phyloP scores from a whole-genome alignment of 1,140 invertebrate species.

The Lanistes nyassanus region DNA sequence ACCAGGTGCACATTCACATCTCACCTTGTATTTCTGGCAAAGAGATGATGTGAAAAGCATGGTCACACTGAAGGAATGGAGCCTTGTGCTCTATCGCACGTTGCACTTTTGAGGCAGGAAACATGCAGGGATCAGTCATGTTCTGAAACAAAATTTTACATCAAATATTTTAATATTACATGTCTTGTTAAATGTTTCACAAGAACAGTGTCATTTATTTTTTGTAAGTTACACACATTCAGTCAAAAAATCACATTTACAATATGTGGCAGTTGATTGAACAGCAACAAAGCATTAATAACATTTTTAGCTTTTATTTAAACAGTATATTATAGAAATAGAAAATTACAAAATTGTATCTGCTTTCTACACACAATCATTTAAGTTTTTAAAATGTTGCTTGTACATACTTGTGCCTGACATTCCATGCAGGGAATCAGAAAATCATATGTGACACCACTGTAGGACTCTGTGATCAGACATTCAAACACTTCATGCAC shows the following conservation, averaged over 20 bases:
- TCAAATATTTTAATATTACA: too few relatives aligned
- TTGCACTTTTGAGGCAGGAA: slow-evolving; percentile 53
- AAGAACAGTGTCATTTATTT: too few relatives aligned
- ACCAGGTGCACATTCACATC: neutral
- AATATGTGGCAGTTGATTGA: too few relatives aligned
- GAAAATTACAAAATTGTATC: too few relatives aligned
- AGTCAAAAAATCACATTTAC: too few relatives aligned
- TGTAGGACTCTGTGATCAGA: slow-evolving; percentile 61
- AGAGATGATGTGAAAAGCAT: slow-evolving; percentile 61
- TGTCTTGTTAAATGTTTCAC: too few relatives aligned
- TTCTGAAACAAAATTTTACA: slow-evolving; percentile 27
- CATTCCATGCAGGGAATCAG: slow-evolving; percentile 63
- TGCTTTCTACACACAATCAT: too few relatives aligned
- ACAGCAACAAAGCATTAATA: too few relatives aligned
- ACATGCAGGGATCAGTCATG: slow-evolving; percentile 58
- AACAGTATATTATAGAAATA: too few relatives aligned
- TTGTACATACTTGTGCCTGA: slow-evolving; percentile 39
- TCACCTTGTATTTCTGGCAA: slow-evolving; percentile 59
- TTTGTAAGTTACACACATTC: too few relatives aligned
- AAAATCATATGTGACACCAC: slow-evolving; percentile 62
- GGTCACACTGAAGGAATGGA: slow-evolving; percentile 64
- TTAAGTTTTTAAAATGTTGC: too few relatives aligned
- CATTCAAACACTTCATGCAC: slow-evolving; percentile 62
- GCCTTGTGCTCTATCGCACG: slow-evolving; percentile 58
- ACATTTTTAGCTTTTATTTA: too few relatives aligned